Conservation (phyloP, 64 coral and sea anemone genomes). For the Pocillopora damicornis region DNA sequence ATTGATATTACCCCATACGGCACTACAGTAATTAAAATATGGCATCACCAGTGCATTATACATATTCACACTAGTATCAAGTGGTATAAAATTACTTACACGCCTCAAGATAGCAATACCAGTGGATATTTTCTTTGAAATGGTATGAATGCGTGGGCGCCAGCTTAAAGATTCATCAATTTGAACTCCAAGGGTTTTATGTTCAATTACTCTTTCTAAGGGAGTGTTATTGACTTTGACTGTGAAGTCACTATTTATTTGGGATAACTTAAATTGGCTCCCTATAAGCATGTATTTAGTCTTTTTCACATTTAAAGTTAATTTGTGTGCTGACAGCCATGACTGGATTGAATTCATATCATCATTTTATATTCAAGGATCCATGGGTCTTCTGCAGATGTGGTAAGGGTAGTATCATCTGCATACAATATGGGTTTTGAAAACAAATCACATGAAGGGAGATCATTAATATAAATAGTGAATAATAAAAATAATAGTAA, state of each 20-base stretch:
- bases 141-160: not conserved
- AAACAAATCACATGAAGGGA: too few species aligned
- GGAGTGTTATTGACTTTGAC: not conserved
- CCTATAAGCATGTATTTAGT: conserved; percentile 1
- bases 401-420: too few species aligned
- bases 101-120: not conserved
- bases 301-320: too few species aligned
- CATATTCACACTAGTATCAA: not conserved
- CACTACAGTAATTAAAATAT: conserved; percentile 35
- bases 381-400: too few species aligned
- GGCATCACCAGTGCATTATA: conserved; percentile 38
- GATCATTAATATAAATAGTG: too few species aligned
- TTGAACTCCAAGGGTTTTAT: not conserved
- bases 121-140: not conserved
- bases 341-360: too few species aligned
- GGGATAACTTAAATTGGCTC: conserved; percentile 4
- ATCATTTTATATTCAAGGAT: too few species aligned
- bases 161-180: not conserved
- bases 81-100: not conserved
- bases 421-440: too few species aligned
- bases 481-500: too few species aligned
- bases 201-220: not conserved
- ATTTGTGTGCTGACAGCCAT: too few species aligned
- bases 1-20: conserved; percentile 26
- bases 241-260: conserved; percentile 12